These are phyloP conservation scores for Arrhopalites spinosus DNA, from an alignment of 2,888 invertebrate species.

Conservation along the genomic window DNA sequence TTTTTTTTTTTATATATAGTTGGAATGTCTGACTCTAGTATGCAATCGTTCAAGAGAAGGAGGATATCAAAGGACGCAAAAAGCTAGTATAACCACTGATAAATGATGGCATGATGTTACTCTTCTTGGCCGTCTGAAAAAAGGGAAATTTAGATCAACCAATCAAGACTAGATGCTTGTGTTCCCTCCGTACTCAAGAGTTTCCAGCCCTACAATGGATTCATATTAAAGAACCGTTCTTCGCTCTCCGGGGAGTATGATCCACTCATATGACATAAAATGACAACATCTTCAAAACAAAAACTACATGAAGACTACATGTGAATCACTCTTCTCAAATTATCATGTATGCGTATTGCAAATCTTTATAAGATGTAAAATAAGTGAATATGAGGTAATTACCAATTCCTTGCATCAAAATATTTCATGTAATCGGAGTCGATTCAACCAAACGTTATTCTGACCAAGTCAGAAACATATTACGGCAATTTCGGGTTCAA, in stretches of 20 bases:
- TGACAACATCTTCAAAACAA: no score
- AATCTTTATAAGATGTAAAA: neutral
- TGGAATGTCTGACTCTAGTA: conserved; percentile 43
- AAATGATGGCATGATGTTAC: neutral
- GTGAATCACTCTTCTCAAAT: no score
- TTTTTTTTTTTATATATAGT: conserved; percentile 35
- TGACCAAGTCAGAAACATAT: neutral
- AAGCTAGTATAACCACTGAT: conserved; percentile 40
- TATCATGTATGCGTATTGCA: neutral
- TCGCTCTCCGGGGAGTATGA: no score
- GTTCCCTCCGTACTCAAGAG: no score
- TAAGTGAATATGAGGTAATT: no score
- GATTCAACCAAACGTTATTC: neutral
- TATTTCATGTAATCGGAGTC: neutral
- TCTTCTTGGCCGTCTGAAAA: neutral
- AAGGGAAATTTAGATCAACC: neutral
- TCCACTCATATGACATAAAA: no score
- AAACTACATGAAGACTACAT: no score
- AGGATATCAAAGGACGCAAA: conserved; percentile 51
- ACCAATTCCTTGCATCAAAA: neutral
- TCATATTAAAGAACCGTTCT: no score
- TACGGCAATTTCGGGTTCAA: neutral
- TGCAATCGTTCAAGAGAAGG: conserved; percentile 45
- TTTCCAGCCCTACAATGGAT: no score
- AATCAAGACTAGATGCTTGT: no score